Conservation (phyloP, 2,888 invertebrate genomes). For the Harpalus rubripes region DNA sequence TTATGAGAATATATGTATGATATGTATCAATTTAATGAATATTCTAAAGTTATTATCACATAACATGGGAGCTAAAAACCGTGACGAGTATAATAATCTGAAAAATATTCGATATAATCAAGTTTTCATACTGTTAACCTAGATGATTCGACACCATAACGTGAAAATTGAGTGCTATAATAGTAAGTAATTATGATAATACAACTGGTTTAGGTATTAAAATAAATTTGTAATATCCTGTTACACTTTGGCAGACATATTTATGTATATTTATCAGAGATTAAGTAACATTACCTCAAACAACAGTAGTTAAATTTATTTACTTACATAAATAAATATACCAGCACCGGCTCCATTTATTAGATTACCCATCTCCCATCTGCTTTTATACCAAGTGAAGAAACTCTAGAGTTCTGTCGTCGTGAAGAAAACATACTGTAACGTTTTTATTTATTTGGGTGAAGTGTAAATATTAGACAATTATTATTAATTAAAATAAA, state of each 20-base stretch:
- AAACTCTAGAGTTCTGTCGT: too few species aligned
- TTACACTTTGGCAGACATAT: neutral
- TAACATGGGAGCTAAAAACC: neutral
- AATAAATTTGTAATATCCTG: slow-evolving; percentile 26
- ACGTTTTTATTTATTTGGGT: too few species aligned
- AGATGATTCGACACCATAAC: slow-evolving; percentile 3
- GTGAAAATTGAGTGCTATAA: neutral
- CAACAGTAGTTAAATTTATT: too few species aligned
- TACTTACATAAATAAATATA: too few species aligned
- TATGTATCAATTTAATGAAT: slow-evolving; percentile 54
- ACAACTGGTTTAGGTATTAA: neutral
- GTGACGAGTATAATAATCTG: slow-evolving; percentile 4
- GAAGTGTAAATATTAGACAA: too few species aligned
- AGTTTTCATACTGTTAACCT: slow-evolving; percentile 25
- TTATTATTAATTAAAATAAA: too few species aligned
- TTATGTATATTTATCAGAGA: too few species aligned
- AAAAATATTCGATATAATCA: slow-evolving; percentile 24
- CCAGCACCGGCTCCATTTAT: too few species aligned
- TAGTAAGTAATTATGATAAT: slow-evolving; percentile 5
- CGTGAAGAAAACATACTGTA: too few species aligned
- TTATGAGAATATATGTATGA: slow-evolving; percentile 21
- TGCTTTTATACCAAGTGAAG: too few species aligned
- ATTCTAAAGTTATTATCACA: slow-evolving; percentile 47
- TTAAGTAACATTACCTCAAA: too few species aligned
- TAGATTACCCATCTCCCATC: too few species aligned